phyloP scores from a whole-genome alignment of 2,888 invertebrate genomes.

The Aphidoletes aphidimyza region DNA sequence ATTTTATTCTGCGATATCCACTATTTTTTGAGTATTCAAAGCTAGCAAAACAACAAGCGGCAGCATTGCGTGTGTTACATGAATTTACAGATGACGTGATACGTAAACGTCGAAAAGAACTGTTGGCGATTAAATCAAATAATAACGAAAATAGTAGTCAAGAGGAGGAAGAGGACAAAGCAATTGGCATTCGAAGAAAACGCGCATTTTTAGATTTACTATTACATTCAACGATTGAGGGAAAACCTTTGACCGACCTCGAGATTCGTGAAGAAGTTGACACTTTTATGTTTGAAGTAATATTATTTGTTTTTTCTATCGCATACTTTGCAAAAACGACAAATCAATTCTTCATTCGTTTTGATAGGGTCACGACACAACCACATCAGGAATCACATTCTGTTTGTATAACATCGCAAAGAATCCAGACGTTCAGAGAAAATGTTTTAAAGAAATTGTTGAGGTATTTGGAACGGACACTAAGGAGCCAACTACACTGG shows the following conservation, averaged over 20 bases:
- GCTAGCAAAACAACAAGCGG: conserved; percentile 64
- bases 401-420: conserved; percentile 67
- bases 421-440: conserved; percentile 67
- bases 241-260: conserved; percentile 70
- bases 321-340: too few relatives aligned
- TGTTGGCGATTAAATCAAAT: conserved; percentile 60
- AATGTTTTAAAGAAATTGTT: conserved; percentile 67
- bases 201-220: conserved; percentile 77
- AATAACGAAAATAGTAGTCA: conserved; percentile 44
- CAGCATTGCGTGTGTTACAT: conserved; percentile 68
- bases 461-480: conserved; percentile 64
- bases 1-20: conserved; percentile 59
- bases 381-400: conserved; percentile 68
- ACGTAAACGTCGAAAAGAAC: conserved; percentile 65
- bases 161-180: conserved; percentile 59
- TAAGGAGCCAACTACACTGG: conserved; percentile 61
- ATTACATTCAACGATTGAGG: conserved; percentile 71
- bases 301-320: conserved; percentile 29
- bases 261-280: conserved; percentile 77
- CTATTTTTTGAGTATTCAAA: conserved; percentile 1
- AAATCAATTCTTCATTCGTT: conserved; percentile 38
- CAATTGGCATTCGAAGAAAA: conserved; percentile 70
- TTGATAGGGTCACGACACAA: conserved; percentile 68
- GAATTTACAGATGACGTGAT: conserved; percentile 71
- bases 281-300: conserved; percentile 80